Conservation (phyloP, 2,113 vertebrate species). For the Halcyon malimbica region DNA sequence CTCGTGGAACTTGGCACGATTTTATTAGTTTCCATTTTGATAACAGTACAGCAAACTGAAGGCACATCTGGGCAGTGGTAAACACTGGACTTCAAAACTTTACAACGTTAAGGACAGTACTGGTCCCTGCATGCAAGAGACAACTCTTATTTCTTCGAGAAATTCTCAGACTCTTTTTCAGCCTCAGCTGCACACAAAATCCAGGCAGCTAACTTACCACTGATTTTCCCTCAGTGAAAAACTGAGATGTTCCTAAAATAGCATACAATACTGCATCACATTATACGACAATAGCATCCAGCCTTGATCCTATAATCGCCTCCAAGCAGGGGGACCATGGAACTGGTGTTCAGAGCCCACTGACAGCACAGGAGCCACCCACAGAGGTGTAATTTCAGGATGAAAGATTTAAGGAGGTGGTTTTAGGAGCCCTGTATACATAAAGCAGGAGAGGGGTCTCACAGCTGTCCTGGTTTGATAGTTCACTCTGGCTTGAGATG, state of each 20-base stretch:
- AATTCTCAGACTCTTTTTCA: background rate
- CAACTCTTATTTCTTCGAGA: background rate
- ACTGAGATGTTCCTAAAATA: background rate
- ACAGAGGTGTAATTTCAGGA: background rate
- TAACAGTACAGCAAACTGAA: background rate
- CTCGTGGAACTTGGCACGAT: rapidly evolving
- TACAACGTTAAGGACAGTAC: background rate
- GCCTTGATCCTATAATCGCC: background rate
- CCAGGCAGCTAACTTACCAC: background rate
- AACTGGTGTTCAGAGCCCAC: background rate
- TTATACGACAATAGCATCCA: background rate
- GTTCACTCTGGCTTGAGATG: background rate
- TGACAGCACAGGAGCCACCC: background rate
- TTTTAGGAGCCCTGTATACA: rapidly evolving
- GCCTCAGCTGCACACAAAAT: background rate
- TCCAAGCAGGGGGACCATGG: background rate
- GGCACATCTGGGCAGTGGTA: background rate
- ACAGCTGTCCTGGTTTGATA: background rate
- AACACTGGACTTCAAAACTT: background rate
- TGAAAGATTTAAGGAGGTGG: background rate
- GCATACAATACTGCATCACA: rapidly evolving
- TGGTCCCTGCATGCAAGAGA: background rate
- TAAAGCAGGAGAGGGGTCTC: background rate
- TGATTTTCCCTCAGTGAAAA: background rate
- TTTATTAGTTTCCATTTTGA: background rate